Conservation (phyloP, 2,113 vertebrate genomes). For the Azemiops feae region DNA sequence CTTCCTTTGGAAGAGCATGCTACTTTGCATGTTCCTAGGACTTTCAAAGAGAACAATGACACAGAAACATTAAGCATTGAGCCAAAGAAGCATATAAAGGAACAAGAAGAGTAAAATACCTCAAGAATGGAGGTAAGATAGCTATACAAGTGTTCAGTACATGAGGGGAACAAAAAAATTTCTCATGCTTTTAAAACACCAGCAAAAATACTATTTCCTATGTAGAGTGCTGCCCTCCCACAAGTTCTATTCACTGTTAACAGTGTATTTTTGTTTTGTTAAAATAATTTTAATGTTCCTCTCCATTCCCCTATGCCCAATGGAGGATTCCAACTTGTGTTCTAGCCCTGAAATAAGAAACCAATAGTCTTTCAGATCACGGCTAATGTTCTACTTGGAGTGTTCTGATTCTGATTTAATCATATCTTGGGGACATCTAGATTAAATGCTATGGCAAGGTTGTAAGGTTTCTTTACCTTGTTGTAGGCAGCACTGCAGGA, state of each 20-base stretch:
- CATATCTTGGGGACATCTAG: background rate
- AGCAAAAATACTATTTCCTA: background rate
- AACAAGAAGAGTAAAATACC: background rate
- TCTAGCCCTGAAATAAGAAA: background rate
- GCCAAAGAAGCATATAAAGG: background rate
- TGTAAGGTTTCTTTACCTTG: background rate
- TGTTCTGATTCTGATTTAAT: background rate
- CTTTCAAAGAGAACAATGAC: background rate
- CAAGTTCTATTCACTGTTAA: background rate
- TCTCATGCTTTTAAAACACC: background rate
- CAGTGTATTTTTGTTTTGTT: background rate
- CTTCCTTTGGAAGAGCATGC: conserved; percentile 49
- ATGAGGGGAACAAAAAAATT: background rate
- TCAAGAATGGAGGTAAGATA: background rate
- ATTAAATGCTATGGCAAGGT: background rate
- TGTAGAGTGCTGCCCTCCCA: background rate
- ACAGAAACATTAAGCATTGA: background rate
- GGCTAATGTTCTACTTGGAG: background rate
- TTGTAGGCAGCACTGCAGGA: background rate
- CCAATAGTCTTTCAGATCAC: background rate
- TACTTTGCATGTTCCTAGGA: conserved; percentile 23
- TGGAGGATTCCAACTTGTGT: background rate
- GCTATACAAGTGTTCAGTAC: background rate
- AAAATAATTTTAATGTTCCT: background rate
- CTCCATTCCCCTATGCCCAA: background rate